These are phyloP conservation scores for Myrmecophaga tridactyla DNA, from an alignment of 2,113 vertebrate genomes.

Conservation along the genomic window DNA sequence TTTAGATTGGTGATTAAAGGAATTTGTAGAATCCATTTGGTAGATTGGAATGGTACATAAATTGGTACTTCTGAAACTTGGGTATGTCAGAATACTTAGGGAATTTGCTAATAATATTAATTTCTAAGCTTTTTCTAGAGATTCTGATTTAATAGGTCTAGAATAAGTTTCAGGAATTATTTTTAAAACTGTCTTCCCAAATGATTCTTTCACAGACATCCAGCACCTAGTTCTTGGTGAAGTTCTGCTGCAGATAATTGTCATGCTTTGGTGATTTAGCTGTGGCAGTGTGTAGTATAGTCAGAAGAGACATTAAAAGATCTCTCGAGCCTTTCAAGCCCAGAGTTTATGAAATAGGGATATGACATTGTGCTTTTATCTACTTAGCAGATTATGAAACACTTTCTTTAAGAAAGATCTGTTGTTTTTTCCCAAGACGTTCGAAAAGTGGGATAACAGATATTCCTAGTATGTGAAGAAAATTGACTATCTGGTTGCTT, in stretches of 20 bases:
- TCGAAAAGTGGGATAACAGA: not conserved
- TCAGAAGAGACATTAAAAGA: not conserved
- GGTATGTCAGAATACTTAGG: not conserved
- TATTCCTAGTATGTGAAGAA: not conserved
- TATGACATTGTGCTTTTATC: not conserved
- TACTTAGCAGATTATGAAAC: not conserved
- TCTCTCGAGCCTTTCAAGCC: not conserved
- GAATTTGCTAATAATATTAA: not conserved
- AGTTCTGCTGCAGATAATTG: not conserved
- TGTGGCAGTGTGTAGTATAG: not conserved
- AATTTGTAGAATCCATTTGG: not conserved
- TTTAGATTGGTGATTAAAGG: not conserved
- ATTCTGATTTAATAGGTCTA: not conserved
- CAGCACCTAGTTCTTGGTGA: not conserved
- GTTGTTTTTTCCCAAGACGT: not conserved
- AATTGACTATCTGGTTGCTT: not conserved
- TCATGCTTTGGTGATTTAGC: not conserved
- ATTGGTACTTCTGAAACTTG: not conserved
- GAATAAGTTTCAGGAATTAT: not conserved
- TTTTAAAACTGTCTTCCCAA: not conserved
- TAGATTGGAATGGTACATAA: not conserved
- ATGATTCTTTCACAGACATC: not conserved
- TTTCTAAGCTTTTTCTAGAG: not conserved
- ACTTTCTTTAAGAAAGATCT: conserved; percentile 1
- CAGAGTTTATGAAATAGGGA: not conserved